A percentile compares a stretch with the other conserved stretches of the same genome.
Conservation (phyloP, 1,140 invertebrate species). For the Ooceraea biroi region DNA sequence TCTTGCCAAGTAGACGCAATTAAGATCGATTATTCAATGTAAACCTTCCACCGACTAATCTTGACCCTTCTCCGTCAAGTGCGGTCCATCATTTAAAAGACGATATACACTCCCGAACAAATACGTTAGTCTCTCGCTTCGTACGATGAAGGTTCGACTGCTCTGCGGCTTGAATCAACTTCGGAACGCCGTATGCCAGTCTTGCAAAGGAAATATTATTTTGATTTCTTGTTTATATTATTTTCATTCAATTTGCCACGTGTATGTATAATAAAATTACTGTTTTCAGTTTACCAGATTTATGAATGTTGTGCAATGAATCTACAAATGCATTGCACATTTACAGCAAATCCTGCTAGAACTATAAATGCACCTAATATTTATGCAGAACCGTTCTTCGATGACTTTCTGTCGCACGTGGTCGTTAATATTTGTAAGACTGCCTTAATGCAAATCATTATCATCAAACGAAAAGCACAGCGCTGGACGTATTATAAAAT, state of each 20-base stretch:
- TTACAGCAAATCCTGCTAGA: not conserved
- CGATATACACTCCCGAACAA: constrained; percentile 14
- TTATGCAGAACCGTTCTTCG: no score
- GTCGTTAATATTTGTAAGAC: no score
- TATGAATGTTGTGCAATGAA: not conserved
- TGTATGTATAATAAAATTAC: not conserved
- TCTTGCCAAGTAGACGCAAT: constrained; percentile 77
- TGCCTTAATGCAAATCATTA: no score
- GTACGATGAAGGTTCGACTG: constrained; percentile 9
- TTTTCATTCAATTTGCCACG: not conserved
- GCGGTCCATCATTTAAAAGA: constrained; percentile 25
- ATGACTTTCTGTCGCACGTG: no score
- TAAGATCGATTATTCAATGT: constrained; percentile 79
- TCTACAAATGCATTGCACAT: not conserved
- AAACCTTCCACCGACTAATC: constrained; percentile 70
- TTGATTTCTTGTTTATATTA: constrained; percentile 16
- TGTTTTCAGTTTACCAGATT: not conserved
- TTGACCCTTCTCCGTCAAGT: constrained; percentile 59
- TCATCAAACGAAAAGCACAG: no score
- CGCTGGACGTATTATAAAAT: no score
- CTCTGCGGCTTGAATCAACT: not conserved
- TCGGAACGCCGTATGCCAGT: not conserved
- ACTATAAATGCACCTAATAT: not conserved
- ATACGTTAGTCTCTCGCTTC: constrained; percentile 6
- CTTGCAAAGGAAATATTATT: not conserved